These are phyloP conservation scores for Thryonomys swinderianus DNA, from an alignment of 2,113 vertebrate genomes.

Conservation along the genomic window DNA sequence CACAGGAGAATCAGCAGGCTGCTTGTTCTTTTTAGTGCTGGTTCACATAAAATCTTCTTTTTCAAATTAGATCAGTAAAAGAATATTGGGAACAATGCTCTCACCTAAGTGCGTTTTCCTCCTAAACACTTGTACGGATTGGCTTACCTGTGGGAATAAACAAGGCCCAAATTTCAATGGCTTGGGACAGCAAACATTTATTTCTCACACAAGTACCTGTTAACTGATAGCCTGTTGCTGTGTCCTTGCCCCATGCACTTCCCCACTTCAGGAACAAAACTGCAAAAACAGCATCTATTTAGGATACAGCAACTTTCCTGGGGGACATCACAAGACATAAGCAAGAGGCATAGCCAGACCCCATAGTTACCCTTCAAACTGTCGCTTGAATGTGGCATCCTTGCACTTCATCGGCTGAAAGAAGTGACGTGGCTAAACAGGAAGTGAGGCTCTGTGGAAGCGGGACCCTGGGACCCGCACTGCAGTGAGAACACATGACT, in stretches of 20 bases:
- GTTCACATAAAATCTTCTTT: background rate
- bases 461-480: background rate
- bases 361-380: background rate
- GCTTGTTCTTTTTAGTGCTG: background rate
- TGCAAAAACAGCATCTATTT: background rate
- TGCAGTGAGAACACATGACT: too few relatives aligned
- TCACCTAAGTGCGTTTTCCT: background rate
- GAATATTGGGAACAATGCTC: background rate
- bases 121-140: background rate
- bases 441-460: background rate
- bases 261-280: background rate
- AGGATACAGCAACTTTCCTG: background rate
- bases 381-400: background rate
- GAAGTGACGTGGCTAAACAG: background rate
- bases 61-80: conserved; percentile 10
- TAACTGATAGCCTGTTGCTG: background rate
- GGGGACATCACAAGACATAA: background rate
- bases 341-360: background rate
- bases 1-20: background rate
- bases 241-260: background rate
- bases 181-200: background rate
- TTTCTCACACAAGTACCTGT: background rate
- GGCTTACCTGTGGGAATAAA: background rate
- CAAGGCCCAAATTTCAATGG: background rate
- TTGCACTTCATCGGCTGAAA: background rate